Conservation (phyloP, 2,797 vertebrate species). For the Pseudomugil gertrudae region DNA sequence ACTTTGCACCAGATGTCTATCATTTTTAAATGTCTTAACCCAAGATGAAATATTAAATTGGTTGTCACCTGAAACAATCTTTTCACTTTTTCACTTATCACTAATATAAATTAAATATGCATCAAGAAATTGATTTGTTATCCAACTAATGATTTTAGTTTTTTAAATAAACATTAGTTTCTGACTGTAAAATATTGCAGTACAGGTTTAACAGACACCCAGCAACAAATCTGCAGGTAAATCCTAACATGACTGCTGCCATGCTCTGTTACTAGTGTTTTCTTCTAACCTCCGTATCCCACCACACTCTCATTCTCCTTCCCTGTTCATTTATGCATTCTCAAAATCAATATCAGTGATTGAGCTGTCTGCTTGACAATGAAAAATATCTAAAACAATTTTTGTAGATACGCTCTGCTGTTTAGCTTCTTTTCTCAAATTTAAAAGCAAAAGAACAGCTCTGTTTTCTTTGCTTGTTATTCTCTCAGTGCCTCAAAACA, state of each 20-base stretch:
- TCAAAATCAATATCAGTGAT: slow-evolving; percentile 63
- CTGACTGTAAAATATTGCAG: background rate
- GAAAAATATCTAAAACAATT: slow-evolving; percentile 51
- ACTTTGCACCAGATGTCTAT: background rate
- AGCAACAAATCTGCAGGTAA: background rate
- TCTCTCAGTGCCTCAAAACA: slow-evolving; percentile 24
- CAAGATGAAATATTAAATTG: background rate
- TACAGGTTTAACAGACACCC: background rate
- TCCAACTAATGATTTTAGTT: too few species aligned
- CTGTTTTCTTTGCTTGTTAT: slow-evolving; percentile 6
- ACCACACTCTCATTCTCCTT: slow-evolving; percentile 20
- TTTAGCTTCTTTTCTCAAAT: slow-evolving; percentile 38
- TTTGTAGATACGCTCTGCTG: slow-evolving; percentile 34
- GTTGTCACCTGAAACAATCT: background rate
- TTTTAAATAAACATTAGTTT: background rate
- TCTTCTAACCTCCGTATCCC: slow-evolving; percentile 3
- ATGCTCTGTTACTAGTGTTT: slow-evolving; percentile 16
- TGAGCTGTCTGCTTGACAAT: slow-evolving; percentile 57
- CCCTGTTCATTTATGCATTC: slow-evolving; percentile 28
- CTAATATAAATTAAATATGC: background rate
- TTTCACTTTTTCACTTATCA: too few species aligned
- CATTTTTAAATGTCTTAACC: background rate
- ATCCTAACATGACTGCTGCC: background rate
- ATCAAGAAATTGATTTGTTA: background rate
- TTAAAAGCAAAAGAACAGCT: slow-evolving; percentile 32